These are phyloP conservation scores for Pristionchus japonicus DNA, from an alignment of 2,888 invertebrate species.

Conservation along the genomic window DNA sequence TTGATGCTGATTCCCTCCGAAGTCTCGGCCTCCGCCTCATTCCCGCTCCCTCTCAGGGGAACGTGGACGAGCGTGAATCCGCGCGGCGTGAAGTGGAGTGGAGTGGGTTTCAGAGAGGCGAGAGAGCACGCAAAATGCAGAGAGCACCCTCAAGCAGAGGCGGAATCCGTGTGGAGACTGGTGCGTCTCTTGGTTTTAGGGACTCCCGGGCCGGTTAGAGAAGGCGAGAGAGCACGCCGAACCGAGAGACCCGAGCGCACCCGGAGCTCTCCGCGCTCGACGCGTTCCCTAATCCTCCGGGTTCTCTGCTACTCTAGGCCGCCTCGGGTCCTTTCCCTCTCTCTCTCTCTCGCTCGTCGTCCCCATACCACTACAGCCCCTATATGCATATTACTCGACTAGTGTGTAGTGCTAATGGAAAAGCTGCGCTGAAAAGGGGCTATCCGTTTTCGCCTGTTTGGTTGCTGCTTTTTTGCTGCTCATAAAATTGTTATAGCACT, in stretches of 20 bases:
- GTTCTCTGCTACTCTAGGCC: too few relatives aligned
- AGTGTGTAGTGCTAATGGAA: background rate
- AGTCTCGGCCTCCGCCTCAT: background rate
- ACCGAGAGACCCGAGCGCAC: background rate
- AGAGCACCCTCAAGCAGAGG: background rate
- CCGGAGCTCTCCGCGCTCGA: background rate
- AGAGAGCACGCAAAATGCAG: too few relatives aligned
- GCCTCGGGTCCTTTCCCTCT: background rate
- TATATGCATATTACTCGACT: background rate
- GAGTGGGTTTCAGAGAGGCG: too few relatives aligned
- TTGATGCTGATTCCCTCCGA: background rate
- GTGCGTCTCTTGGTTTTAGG: too few relatives aligned
- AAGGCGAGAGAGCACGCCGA: background rate
- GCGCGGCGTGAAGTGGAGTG: too few relatives aligned
- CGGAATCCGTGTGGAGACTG: background rate
- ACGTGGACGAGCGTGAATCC: background rate
- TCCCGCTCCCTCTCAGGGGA: background rate
- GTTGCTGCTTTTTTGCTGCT: background rate
- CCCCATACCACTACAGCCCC: background rate
- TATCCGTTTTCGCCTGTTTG: background rate
- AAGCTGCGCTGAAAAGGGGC: too few relatives aligned
- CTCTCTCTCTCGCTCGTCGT: too few relatives aligned
- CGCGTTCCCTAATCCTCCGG: background rate
- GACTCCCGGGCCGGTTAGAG: too few relatives aligned
- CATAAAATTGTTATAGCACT: constrained; percentile 35